Base-by-base conservation (phyloP, 2,797 vertebrate species). In the Acanthis flammea region DNA sequence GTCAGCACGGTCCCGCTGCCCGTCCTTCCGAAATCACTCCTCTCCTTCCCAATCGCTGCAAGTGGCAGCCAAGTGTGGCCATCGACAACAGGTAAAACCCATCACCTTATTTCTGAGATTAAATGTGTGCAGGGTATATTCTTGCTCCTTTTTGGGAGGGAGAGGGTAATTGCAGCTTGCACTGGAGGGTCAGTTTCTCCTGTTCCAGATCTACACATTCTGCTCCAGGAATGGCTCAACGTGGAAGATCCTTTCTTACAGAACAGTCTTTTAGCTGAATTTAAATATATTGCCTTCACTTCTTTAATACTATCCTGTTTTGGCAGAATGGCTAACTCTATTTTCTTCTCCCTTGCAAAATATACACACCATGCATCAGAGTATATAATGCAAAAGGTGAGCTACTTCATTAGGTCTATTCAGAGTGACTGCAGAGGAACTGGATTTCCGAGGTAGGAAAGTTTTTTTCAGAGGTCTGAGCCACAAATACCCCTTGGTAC, bases 31-130 rank as follows among this genome's bases (percentile, higher is more conserved):
- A 98, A 96, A 97, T 97, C 97, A 97, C 98, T 31, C 91, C 97
- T 83, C 98, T 98, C 22, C 96, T 95, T 92, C 88, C 97, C 86
- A 84, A 2, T 90, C 92, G 85, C 80, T 96, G 96, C 97, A 97
- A 77, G 93, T 91, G 88, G 95, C 97, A 95, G 77, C 97, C 98
- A 86, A 96, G 98, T 83, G 95, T 98, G 94, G 95, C 91, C 97
- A 92, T 93, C 55, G 96, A 97, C 73, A 98, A 98, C 98, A 98
- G 99, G 99, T 99, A 97, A 98, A 97, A 91, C 54, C 83, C 58
- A 21, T 83, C 86, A 70, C 14, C 75, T 91, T 48, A 24, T 92
- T 92, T 95, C 89, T 95, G 67, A 81, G 68, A 58, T 80, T 90
- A 73, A 86, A 55, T 87, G 63, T 74, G 30, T 79, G 5, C 73